Base-by-base conservation (phyloP, 2,113 vertebrate genomes). In the Xiphophorus maculatus region DNA sequence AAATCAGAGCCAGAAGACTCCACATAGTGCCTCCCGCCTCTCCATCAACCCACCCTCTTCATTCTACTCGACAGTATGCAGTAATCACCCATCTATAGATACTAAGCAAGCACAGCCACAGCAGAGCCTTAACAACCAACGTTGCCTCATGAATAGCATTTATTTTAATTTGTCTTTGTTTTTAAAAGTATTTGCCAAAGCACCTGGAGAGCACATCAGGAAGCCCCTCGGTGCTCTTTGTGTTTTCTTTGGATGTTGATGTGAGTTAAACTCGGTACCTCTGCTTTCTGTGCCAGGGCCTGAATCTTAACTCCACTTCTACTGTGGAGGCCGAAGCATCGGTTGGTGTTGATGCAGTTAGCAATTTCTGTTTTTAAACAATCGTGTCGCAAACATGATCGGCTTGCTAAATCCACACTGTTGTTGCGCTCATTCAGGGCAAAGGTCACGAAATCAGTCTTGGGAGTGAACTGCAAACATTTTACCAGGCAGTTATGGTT, bases 1-100 rank as follows among this genome's bases (percentile, higher is more conserved):
- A 99, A 99, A 93, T 96, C 96, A 89, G 97, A 99, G 88, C 97
- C 97, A 10, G 96, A 99, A 93, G 97, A 99, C 90, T 95, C 96
- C 88, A 97, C 96, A 97, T 98, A 98, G 96, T 96, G 90, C 89
- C 90, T 86, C 81, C 79, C 14, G 7, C 81, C 44, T 64, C 30
- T 11, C 66, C 42, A 9, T 66, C 42, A 2, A 37, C 76, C 22
- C 30, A 15, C 27, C 73, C 35, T 66, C 12, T 64, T 76, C 70
- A 64, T 73, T 78, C 74, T 81, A 76, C 88, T 93, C 89, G 92
- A 92, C 86, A 91, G 94, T 93, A 95, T 94, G 93, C 58, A 90
- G 91, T 88, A 88, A 66, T 81, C 92, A 86, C 93, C 93, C 78
- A 73, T 92, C 91, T 88, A 87, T 91, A 94, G 93, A 94, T 90